Evolutionary conservation across 1,140 invertebrate genomes (phyloP).

Genomic region (Psilanteris sp.): DNA sequence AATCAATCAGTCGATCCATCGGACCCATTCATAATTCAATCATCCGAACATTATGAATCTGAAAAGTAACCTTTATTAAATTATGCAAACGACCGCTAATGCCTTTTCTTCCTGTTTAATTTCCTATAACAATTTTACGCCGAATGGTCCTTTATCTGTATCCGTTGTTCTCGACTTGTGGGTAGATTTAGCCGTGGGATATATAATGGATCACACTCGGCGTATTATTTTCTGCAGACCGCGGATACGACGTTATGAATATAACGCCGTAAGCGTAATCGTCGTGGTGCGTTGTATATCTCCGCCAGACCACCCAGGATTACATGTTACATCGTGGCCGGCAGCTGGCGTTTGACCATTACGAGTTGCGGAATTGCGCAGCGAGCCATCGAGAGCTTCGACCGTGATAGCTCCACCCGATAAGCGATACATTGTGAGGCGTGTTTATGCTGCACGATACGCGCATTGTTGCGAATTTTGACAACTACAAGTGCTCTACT

Average conservation of each 20-base stretch:
- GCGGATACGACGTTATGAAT: constrained; percentile 61
- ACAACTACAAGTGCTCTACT: constrained; percentile 1
- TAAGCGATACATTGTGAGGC: constrained; percentile 34
- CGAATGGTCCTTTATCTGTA: constrained; percentile 21
- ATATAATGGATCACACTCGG: constrained; percentile 63
- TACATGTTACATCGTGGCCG: constrained; percentile 58
- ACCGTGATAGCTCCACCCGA: constrained; percentile 37
- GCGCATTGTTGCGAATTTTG: constrained; percentile 9
- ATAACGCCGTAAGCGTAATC: constrained; percentile 62
- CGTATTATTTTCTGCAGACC: constrained; percentile 60
- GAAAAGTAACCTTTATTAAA: constrained; percentile 10
- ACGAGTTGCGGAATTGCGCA: constrained; percentile 32
- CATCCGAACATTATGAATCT: not conserved
- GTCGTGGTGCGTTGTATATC: constrained; percentile 53
- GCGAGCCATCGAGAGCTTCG: constrained; percentile 29
- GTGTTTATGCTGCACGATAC: not conserved
- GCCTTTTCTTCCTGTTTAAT: constrained; percentile 26
- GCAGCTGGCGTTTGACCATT: constrained; percentile 56
- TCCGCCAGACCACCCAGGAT: constrained; percentile 64
- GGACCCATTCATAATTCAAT: constrained; percentile 18
- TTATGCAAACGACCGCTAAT: constrained; percentile 9
- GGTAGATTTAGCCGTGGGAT: constrained; percentile 40
- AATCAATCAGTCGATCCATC: constrained; percentile 9
- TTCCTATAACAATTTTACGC: constrained; percentile 33
- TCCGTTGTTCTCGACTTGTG: constrained; percentile 29